phyloP scores from a whole-genome alignment of 2,797 vertebrate genomes.

The Acropternis orthonyx region DNA sequence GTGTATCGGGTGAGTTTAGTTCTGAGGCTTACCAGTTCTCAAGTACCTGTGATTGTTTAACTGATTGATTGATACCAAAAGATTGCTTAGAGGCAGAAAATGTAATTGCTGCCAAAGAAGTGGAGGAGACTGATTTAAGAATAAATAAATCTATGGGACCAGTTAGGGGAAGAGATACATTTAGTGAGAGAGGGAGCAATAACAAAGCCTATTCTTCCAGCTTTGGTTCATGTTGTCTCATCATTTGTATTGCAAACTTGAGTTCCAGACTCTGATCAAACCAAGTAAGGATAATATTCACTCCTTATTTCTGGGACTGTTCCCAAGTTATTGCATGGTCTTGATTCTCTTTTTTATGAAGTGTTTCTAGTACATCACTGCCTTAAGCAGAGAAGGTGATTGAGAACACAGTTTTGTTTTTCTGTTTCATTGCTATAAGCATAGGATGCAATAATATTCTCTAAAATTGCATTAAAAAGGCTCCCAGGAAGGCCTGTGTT shows the following conservation, averaged over 20 bases:
- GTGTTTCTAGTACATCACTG: not conserved
- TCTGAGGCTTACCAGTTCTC: not conserved
- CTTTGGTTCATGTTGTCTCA: not conserved
- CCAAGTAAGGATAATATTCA: not conserved
- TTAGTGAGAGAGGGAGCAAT: not conserved
- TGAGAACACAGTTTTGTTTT: not conserved
- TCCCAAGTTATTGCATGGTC: not conserved
- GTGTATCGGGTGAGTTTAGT: slow-evolving; percentile 89
- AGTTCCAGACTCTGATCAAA: not conserved
- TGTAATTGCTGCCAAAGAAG: not conserved
- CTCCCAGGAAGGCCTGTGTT: not conserved
- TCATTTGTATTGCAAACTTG: not conserved
- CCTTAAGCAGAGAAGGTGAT: not conserved
- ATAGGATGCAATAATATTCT: not conserved
- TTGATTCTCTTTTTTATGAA: not conserved
- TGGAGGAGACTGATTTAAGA: not conserved
- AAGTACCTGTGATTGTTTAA: not conserved
- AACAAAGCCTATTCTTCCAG: not conserved
- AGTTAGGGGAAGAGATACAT: not conserved
- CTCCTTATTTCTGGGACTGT: not conserved
- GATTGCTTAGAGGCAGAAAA: not conserved
- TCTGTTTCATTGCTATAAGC: not conserved
- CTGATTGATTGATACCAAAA: not conserved
- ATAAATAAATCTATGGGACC: not conserved
- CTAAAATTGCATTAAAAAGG: not conserved